Evolutionary conservation across 2,888 invertebrate genomes (phyloP).

Genomic region (Chrysolina haemoptera): DNA sequence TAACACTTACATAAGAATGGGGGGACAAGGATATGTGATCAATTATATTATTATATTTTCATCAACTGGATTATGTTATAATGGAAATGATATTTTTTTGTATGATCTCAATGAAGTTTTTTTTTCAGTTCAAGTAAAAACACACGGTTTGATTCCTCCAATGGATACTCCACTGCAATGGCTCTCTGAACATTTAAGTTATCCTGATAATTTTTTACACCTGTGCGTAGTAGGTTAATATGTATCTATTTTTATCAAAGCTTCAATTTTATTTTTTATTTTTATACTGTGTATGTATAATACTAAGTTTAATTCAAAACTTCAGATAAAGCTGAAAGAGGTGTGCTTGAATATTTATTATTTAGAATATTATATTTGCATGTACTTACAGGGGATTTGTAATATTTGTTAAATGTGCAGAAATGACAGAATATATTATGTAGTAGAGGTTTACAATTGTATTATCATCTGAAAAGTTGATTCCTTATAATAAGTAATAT

Average conservation of each 20-base stretch:
- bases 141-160: constrained; percentile 92
- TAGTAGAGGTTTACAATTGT: not conserved
- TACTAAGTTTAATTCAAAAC: not conserved
- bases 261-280: constrained; percentile 1
- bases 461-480: no score
- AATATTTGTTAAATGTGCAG: not conserved
- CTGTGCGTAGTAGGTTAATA: constrained; percentile 73
- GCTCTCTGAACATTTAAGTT: constrained; percentile 97
- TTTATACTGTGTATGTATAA: constrained; percentile 6
- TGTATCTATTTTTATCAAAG: not conserved
- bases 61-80: not conserved
- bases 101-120: constrained; percentile 41
- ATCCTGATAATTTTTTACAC: constrained; percentile 99
- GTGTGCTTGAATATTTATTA: not conserved
- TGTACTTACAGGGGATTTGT: not conserved
- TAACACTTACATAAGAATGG: no score
- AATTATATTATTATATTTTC: no score
- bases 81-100: not conserved
- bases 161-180: constrained; percentile 93
- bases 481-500: no score
- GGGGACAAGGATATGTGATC: no score
- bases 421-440: not conserved
- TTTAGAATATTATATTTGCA: not conserved
- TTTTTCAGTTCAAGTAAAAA: constrained; percentile 81
- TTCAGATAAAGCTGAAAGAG: not conserved